Evolutionary conservation across 1,140 invertebrate species (phyloP).

Genomic region (Penaeus chinensis): DNA sequence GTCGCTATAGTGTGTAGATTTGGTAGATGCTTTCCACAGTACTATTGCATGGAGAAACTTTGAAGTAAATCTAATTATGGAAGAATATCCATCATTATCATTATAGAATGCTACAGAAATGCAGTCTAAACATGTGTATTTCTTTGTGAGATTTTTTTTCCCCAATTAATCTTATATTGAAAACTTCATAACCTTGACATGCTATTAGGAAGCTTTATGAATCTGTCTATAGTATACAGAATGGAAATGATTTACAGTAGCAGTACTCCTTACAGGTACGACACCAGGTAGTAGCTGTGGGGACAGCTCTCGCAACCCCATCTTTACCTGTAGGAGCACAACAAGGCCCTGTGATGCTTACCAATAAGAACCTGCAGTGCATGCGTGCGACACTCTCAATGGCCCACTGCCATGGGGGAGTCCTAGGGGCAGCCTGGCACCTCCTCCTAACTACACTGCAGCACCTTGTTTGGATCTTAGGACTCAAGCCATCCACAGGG

Average conservation of each 20-base stretch:
- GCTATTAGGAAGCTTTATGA: no score
- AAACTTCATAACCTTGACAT: no score
- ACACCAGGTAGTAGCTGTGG: constrained; percentile 93
- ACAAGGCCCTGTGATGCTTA: constrained; percentile 97
- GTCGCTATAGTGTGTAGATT: neutral
- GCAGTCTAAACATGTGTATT: no score
- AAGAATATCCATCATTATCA: no score
- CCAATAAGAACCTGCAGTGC: constrained; percentile 96
- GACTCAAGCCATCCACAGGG: constrained; percentile 91
- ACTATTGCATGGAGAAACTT: no score
- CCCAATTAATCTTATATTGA: no score
- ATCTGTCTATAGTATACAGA: no score
- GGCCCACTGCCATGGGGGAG: constrained; percentile 91
- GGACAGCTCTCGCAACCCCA: constrained; percentile 88
- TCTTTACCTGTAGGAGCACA: constrained; percentile 79
- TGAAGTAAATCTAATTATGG: no score
- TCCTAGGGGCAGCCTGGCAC: constrained; percentile 94
- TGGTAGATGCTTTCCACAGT: no score
- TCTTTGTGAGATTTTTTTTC: no score
- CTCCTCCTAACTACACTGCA: constrained; percentile 94
- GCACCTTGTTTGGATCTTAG: constrained; percentile 98
- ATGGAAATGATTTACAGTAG: no score
- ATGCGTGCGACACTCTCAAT: constrained; percentile 90
- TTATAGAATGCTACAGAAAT: no score
- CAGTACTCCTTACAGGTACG: constrained; percentile 73